Percentiles rank a stretch among this genome's conserved stretches.
Evolutionary conservation across 2,797 vertebrate species (phyloP).

Genomic region (Rhadinocentrus ornatus): DNA sequence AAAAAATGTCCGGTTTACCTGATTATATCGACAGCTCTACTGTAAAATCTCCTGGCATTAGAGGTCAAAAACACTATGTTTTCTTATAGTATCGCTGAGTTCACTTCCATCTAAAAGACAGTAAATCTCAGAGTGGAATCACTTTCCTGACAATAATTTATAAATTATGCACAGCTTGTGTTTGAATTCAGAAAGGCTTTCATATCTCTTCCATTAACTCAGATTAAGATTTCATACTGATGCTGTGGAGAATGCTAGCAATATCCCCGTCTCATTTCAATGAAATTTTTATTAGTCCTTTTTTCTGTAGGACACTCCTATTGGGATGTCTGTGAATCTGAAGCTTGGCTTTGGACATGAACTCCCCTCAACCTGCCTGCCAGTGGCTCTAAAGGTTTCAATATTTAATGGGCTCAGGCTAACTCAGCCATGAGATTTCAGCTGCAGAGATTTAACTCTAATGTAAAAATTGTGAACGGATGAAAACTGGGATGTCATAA

Average conservation of each 20-base stretch:
- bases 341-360: constrained; percentile 99
- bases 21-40: constrained; percentile 95
- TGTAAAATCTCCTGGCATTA: constrained; percentile 94
- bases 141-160: constrained; percentile 99
- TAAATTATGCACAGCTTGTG: constrained; percentile 98
- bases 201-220: constrained; percentile 99
- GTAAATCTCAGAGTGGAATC: constrained; percentile 98
- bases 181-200: constrained; percentile 99
- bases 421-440: constrained; percentile 99
- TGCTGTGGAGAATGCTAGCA: constrained; percentile 99
- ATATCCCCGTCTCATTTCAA: constrained; percentile 99
- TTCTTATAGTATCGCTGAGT: constrained; percentile 77
- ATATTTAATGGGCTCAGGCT: constrained; percentile 99
- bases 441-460: constrained; percentile 99
- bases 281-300: constrained; percentile 99
- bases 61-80: constrained; percentile 93
- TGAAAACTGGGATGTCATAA: constrained; percentile 99
- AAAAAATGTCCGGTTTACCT: constrained; percentile 89
- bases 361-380: constrained; percentile 99
- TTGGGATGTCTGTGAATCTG: constrained; percentile 99
- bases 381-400: constrained; percentile 97
- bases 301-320: constrained; percentile 99
- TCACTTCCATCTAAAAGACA: constrained; percentile 89
- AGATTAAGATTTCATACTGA: constrained; percentile 99
- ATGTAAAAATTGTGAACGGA: constrained; percentile 99